Conservation (phyloP, 2,797 vertebrate species). For the Gymnopithys bicolor region DNA sequence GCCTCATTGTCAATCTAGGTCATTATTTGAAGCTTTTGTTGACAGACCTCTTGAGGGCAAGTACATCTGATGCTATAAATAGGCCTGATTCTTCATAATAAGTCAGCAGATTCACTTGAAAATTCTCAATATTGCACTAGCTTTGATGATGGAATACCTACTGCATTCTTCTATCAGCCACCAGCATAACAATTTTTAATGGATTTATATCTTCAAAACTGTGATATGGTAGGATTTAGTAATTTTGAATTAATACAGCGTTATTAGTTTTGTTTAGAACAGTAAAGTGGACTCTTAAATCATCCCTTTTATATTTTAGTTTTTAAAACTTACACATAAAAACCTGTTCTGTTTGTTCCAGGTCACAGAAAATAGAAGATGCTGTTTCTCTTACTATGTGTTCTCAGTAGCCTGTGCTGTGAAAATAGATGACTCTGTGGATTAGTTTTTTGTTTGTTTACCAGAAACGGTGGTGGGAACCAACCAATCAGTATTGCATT, state of each 20-base stretch:
- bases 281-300: not conserved
- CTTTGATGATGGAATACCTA: not conserved
- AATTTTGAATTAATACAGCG: not conserved
- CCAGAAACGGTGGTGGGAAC: not conserved
- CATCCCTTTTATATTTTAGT: not conserved
- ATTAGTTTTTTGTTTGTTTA: not conserved
- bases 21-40: slow-evolving; percentile 27
- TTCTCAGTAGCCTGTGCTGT: not conserved
- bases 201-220: not conserved
- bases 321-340: not conserved
- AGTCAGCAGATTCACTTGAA: slow-evolving; percentile 2
- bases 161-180: not conserved
- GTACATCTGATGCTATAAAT: slow-evolving; percentile 12
- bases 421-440: not conserved
- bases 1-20: not conserved
- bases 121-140: not conserved
- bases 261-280: not conserved
- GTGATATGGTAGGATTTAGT: not conserved
- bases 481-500: not conserved
- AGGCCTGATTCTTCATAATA: not conserved
- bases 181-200: not conserved
- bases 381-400: not conserved
- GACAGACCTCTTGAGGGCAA: not conserved
- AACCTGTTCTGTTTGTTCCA: not conserved
- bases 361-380: not conserved